A percentile compares a stretch with the other conserved stretches of the same genome.
Evolutionary conservation across 2,888 invertebrate species (phyloP).

Genomic region (Glaucopsyche alexis): DNA sequence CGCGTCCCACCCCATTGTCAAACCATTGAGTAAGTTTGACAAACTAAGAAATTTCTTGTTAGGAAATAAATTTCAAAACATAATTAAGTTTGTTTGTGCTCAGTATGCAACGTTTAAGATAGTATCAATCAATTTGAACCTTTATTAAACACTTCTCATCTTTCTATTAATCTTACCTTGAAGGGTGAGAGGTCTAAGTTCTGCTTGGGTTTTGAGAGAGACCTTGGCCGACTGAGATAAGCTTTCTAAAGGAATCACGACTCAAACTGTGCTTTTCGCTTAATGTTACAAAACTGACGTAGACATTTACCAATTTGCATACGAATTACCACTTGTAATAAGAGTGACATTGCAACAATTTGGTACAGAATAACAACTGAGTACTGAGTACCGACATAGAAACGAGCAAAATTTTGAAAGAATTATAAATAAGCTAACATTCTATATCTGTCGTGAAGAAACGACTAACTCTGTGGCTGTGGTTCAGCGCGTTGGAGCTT

Average conservation of each 20-base stretch:
- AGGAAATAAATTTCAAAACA: constrained; percentile 16
- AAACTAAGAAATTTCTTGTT: constrained; percentile 8
- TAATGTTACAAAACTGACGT: constrained; percentile 4
- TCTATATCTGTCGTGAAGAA: too few relatives aligned
- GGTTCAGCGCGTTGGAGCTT: too few relatives aligned
- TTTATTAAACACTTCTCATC: constrained; percentile 30
- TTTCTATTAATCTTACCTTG: constrained; percentile 52
- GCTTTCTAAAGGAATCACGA: constrained; percentile 29
- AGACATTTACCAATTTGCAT: constrained; percentile 18
- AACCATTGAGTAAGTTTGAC: background rate
- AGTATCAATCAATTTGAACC: constrained; percentile 22
- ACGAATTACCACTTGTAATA: background rate
- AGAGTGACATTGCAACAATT: background rate
- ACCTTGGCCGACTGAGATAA: constrained; percentile 30
- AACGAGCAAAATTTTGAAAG: too few relatives aligned
- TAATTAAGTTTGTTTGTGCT: constrained; percentile 17
- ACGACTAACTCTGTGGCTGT: too few relatives aligned
- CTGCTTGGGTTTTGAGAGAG: constrained; percentile 20
- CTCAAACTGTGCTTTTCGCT: constrained; percentile 3
- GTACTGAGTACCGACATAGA: background rate
- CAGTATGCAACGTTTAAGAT: constrained; percentile 20
- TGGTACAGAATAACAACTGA: background rate
- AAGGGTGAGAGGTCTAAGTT: constrained; percentile 44
- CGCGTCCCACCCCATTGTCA: background rate
- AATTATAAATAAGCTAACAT: too few relatives aligned